These are phyloP conservation scores for Cebidichthys violaceus DNA, from an alignment of 2,113 vertebrate species.

Conservation along the genomic window DNA sequence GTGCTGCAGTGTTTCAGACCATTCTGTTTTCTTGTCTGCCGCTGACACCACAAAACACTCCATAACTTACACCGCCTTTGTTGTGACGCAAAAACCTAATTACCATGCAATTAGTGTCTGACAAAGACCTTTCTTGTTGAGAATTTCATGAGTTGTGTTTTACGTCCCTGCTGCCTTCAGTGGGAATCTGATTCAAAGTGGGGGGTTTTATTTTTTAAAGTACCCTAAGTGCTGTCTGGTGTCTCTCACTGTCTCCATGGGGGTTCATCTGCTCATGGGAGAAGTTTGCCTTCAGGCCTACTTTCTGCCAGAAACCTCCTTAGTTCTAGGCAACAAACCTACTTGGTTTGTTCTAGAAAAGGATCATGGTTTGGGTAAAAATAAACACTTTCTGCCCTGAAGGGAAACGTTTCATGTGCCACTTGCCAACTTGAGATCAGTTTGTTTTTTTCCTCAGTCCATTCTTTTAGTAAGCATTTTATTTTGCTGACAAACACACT, in stretches of 20 bases:
- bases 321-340: background rate
- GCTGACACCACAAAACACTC: background rate
- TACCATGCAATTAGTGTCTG: constrained; percentile 39
- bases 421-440: constrained; percentile 19
- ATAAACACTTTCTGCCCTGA: background rate
- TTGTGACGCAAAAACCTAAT: constrained; percentile 14
- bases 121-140: constrained; percentile 36
- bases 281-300: background rate
- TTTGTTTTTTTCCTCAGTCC: background rate
- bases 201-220: background rate
- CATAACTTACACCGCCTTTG: background rate
- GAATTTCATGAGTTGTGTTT: constrained; percentile 20
- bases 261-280: constrained; percentile 6
- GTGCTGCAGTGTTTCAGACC: constrained; percentile 10
- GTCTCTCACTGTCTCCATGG: constrained; percentile 7
- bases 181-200: constrained; percentile 15
- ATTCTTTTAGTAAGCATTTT: constrained; percentile 33
- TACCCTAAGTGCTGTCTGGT: constrained; percentile 19
- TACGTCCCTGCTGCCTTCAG: constrained; percentile 10
- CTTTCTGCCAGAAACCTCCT: background rate
- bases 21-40: constrained; percentile 11
- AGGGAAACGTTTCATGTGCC: background rate
- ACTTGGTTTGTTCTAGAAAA: background rate
- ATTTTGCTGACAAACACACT: constrained; percentile 37
- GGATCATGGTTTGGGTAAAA: background rate